Conservation (phyloP, 1,140 invertebrate genomes). For the Trissolcus basalis region DNA sequence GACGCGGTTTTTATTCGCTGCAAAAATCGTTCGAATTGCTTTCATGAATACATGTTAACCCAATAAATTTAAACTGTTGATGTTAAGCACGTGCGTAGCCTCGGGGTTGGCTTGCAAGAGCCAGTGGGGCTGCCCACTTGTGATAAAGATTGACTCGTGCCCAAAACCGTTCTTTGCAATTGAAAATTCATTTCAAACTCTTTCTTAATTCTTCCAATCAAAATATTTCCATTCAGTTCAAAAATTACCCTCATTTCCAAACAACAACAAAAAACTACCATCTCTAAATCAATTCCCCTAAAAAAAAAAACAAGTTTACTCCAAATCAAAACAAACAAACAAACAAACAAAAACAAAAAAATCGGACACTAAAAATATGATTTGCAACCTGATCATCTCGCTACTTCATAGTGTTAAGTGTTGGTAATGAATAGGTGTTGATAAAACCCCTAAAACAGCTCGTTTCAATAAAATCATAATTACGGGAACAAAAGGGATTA, state of each 20-base stretch:
- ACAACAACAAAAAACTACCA: no score
- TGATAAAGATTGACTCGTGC: constrained; percentile 26
- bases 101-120: constrained; percentile 7
- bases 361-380: no score
- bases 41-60: constrained; percentile 30
- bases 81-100: constrained; percentile 37
- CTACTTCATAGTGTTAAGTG: no score
- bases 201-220: no score
- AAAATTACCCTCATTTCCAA: no score
- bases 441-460: neutral
- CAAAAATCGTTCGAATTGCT: constrained; percentile 16
- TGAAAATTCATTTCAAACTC: constrained; percentile 7
- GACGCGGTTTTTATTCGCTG: neutral
- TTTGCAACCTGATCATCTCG: no score
- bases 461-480: constrained; percentile 25
- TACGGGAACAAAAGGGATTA: constrained; percentile 40
- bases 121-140: constrained; percentile 15
- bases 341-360: no score
- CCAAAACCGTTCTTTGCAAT: constrained; percentile 6
- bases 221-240: no score
- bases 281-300: no score
- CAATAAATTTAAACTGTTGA: constrained; percentile 44
- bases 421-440: neutral
- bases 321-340: no score
- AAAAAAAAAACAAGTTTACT: no score